Evolutionary conservation across 2,888 invertebrate genomes (phyloP), one percentile per base, ranked within the genome.

Genomic region (Oxystoma pomonae): DNA sequence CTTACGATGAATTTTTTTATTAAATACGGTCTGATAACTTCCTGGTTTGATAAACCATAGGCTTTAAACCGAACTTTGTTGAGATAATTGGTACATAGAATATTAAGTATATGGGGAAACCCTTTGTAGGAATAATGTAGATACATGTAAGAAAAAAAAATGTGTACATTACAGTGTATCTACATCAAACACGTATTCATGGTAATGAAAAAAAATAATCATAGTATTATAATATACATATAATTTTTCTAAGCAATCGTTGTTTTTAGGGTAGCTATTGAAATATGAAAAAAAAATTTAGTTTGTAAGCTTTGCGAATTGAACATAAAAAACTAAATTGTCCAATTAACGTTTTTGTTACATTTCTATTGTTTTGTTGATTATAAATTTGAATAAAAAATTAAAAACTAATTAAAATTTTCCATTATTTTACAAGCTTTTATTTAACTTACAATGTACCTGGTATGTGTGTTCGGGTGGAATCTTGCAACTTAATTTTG

Each of bases 221-320:
- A 77, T 80, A 79, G 78, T 78, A 78, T 78, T 78, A 78, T 75
- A 70, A 72, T 73, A 78, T 79, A 79, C 78, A 79, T 79, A 80
- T 80, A 80, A 80, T 80, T 80, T 80, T 80, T 80, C 80, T 80
- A 80, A 80, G 80, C 80, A 80, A 80, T 80, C 79, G 79, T 79
- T 80, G 79, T 80, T 80, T n/a, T 79, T 79, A 79, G 79, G 76
- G 68, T 80, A 80, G 79, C 78, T 78, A 80, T 78, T 79, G 77
- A 75, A 77, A 79, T 76, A 78, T 76, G 78, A 79, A 80, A 75
- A 76, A 3, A 78, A 80, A 75, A 75, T 78, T 79, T 79, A 78
- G 77, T 80, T 80, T 76, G 75, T 80, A 80, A 80, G 80, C 79
- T 80, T 79, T 78, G 80, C 79, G 78, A 78, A 78, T 72, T 72